These are phyloP conservation scores for Harpagifer antarcticus DNA, from an alignment of 2,797 vertebrate species.

Conservation along the genomic window DNA sequence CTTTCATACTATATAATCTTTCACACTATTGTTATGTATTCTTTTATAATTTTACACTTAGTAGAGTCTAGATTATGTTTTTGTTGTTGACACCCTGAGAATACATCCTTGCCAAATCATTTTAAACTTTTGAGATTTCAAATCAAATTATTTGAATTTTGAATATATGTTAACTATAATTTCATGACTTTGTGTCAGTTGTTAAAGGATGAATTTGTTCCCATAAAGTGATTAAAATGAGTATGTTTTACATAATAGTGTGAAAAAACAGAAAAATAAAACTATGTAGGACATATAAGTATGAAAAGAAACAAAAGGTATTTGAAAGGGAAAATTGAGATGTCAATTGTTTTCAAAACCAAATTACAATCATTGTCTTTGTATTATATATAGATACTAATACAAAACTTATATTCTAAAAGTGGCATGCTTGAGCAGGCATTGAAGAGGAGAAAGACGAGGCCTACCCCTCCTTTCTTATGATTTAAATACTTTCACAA, in stretches of 20 bases:
- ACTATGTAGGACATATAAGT: slow-evolving; percentile 1
- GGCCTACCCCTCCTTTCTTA: slow-evolving; percentile 31
- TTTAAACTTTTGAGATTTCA: slow-evolving; percentile 28
- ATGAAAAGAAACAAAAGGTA: slow-evolving; percentile 23
- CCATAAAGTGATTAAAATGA: slow-evolving; percentile 25
- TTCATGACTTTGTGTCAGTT: slow-evolving; percentile 8
- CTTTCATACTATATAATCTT: slow-evolving; percentile 20
- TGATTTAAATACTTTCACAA: slow-evolving; percentile 50
- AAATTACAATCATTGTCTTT: slow-evolving; percentile 73
- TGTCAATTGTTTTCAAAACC: slow-evolving; percentile 56
- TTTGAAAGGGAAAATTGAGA: slow-evolving; percentile 10
- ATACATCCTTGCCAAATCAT: slow-evolving; percentile 51
- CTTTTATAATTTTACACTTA: slow-evolving; percentile 54
- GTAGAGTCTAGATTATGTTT: slow-evolving; percentile 30
- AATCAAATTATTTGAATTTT: slow-evolving; percentile 1
- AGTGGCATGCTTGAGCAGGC: slow-evolving; percentile 72
- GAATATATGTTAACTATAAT: slow-evolving; percentile 18
- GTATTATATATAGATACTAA: slow-evolving; percentile 65
- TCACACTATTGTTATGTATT: slow-evolving; percentile 33
- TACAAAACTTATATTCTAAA: slow-evolving; percentile 67
- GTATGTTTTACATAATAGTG: slow-evolving; percentile 11
- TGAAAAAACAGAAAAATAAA: slow-evolving; percentile 13
- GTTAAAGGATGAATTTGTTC: slow-evolving; percentile 19
- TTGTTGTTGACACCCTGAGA: slow-evolving; percentile 68
- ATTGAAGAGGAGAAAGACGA: slow-evolving; percentile 62